A percentile compares a stretch with the other conserved stretches of the same genome.
Evolutionary conservation across 2,113 vertebrate species (phyloP).

Genomic region (Prochilodus magdalenae): DNA sequence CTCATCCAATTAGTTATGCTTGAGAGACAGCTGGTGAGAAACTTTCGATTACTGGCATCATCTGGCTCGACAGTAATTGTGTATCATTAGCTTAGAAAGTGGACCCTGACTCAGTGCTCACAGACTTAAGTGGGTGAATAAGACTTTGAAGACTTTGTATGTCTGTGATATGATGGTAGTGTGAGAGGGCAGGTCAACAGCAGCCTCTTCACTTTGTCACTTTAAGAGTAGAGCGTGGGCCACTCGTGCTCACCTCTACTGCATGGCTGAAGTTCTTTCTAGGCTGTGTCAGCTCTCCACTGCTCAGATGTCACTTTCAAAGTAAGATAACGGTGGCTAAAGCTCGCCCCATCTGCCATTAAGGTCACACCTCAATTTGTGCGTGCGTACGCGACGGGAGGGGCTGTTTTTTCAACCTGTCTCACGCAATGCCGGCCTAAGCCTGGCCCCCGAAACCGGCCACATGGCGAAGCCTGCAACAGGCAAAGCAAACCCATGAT

Average conservation of each 20-base stretch:
- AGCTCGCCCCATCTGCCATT: constrained; percentile 36
- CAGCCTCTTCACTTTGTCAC: constrained; percentile 16
- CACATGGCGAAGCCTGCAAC: constrained; percentile 16
- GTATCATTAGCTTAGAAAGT: not conserved
- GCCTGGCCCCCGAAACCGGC: constrained; percentile 22
- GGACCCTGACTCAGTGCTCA: not conserved
- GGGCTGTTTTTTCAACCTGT: constrained; percentile 49
- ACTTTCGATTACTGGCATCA: not conserved
- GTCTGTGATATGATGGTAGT: not conserved
- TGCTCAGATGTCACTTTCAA: constrained; percentile 58
- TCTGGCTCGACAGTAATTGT: not conserved
- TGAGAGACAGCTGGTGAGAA: constrained; percentile 4
- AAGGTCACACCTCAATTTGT: constrained; percentile 27
- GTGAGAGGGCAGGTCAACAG: not conserved
- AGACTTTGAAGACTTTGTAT: not conserved
- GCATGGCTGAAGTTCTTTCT: constrained; percentile 52
- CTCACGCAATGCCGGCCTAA: constrained; percentile 37
- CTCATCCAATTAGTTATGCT: not conserved
- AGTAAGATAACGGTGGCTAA: constrained; percentile 44
- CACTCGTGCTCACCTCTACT: constrained; percentile 7
- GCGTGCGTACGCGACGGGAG: constrained; percentile 4
- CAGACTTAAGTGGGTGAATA: constrained; percentile 17
- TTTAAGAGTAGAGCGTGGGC: constrained; percentile 2
- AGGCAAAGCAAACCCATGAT: constrained; percentile 45
- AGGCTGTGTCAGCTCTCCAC: constrained; percentile 50